phyloP scores from a whole-genome alignment of 2,888 invertebrate genomes.

The Trisateles emortualis region DNA sequence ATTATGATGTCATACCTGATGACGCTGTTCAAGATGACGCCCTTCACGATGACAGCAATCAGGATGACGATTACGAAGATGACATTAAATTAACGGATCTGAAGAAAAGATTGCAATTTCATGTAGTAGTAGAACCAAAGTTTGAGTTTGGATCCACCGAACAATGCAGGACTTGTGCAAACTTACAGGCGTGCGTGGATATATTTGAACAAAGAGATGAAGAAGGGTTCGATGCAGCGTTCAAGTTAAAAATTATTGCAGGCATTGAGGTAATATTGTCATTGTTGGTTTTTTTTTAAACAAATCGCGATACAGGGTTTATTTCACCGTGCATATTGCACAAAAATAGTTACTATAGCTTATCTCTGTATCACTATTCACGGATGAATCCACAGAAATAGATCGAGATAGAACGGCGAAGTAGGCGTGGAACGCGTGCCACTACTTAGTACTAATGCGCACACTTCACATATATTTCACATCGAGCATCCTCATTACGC shows the following conservation, averaged over 20 bases:
- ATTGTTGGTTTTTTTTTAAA: neutral
- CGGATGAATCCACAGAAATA: too few relatives aligned
- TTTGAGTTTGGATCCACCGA: constrained; percentile 53
- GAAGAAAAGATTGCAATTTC: constrained; percentile 63
- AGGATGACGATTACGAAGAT: constrained; percentile 68
- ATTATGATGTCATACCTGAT: neutral
- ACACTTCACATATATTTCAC: too few relatives aligned
- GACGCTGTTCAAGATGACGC: constrained; percentile 56
- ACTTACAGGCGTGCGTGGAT: constrained; percentile 64
- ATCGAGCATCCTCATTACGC: too few relatives aligned
- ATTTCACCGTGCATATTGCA: neutral
- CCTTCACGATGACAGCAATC: constrained; percentile 70
- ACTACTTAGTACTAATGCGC: too few relatives aligned
- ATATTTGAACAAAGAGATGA: constrained; percentile 66
- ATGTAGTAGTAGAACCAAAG: constrained; percentile 59
- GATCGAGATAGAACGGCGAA: too few relatives aligned
- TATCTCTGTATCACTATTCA: too few relatives aligned
- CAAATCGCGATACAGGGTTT: neutral
- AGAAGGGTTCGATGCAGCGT: constrained; percentile 66
- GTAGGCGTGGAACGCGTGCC: too few relatives aligned
- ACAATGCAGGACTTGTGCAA: constrained; percentile 70
- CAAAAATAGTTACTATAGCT: too few relatives aligned
- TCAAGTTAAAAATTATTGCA: constrained; percentile 67
- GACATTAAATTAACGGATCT: constrained; percentile 77
- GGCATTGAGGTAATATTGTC: constrained; percentile 69